phyloP scores from a whole-genome alignment of 92 coral and sea anemone species.

The Micromussa lordhowensis region DNA sequence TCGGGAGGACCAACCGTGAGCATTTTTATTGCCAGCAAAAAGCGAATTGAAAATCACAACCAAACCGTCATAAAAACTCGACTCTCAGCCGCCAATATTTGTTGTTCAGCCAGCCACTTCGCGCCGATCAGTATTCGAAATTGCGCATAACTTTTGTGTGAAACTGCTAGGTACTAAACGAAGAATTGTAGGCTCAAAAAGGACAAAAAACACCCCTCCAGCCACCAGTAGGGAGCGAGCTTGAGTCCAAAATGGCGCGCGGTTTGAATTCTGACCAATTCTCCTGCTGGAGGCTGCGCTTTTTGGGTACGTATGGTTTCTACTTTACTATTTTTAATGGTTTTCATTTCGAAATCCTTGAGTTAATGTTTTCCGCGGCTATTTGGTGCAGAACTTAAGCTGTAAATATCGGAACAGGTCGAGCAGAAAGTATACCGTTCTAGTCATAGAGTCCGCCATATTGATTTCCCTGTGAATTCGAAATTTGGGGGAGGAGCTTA shows the following conservation, averaged over 20 bases:
- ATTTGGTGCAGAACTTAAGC: background rate
- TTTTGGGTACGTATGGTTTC: too few species aligned
- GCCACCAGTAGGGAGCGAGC: background rate
- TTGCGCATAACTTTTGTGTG: background rate
- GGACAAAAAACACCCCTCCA: background rate
- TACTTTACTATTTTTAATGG: too few species aligned
- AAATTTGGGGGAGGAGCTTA: constrained; percentile 20
- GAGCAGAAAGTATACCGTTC: background rate
- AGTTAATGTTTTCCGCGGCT: background rate
- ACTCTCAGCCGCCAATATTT: too few species aligned
- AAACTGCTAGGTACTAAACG: background rate
- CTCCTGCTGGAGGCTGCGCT: too few species aligned
- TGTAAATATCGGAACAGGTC: background rate
- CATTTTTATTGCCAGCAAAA: too few species aligned
- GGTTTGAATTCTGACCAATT: background rate
- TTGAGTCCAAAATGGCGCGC: constrained; percentile 8
- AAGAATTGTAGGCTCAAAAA: background rate
- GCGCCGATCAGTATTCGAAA: background rate
- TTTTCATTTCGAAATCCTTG: background rate
- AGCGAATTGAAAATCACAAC: too few species aligned
- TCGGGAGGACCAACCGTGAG: constrained; percentile 4
- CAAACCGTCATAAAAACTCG: background rate
- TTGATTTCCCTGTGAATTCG: constrained; percentile 3
- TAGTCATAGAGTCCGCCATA: background rate
- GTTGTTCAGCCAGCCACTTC: background rate